Evolutionary conservation across 2,888 invertebrate species (phyloP).

Genomic region (Hirtodrosophila cameraria): DNA sequence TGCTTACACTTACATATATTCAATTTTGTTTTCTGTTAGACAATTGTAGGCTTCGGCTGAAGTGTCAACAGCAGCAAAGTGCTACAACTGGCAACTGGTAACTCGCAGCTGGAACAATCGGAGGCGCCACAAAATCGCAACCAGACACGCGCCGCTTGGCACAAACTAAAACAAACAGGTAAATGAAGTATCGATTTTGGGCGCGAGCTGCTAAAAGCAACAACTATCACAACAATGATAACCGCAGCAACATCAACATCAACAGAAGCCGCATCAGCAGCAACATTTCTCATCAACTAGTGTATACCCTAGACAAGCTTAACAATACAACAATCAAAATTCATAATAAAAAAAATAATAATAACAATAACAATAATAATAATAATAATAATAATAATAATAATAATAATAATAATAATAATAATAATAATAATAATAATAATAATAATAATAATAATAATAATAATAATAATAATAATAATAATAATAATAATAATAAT

Average conservation of each 20-base stretch:
- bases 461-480: too few relatives aligned
- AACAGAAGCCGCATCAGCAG: neutral
- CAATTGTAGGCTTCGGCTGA: constrained; percentile 15
- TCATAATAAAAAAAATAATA: too few relatives aligned
- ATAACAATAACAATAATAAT: too few relatives aligned
- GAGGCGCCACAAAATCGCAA: neutral
- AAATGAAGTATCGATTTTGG: constrained; percentile 44
- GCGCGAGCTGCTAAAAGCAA: constrained; percentile 11
- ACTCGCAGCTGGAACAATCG: neutral
- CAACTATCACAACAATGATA: constrained; percentile 2
- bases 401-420: too few relatives aligned
- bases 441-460: too few relatives aligned
- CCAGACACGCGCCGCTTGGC: constrained; percentile 22
- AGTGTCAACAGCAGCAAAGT: constrained; percentile 18
- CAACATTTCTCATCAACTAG: neutral
- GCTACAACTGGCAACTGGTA: constrained; percentile 10
- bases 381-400: too few relatives aligned
- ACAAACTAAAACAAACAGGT: constrained; percentile 13
- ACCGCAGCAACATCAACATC: neutral
- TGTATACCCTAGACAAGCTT: neutral
- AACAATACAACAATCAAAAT: too few relatives aligned
- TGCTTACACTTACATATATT: too few relatives aligned
- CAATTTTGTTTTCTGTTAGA: too few relatives aligned
- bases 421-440: too few relatives aligned
- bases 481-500: too few relatives aligned